Conservation (phyloP, 2,797 vertebrate genomes). For the Phaenicophaeus curvirostris region DNA sequence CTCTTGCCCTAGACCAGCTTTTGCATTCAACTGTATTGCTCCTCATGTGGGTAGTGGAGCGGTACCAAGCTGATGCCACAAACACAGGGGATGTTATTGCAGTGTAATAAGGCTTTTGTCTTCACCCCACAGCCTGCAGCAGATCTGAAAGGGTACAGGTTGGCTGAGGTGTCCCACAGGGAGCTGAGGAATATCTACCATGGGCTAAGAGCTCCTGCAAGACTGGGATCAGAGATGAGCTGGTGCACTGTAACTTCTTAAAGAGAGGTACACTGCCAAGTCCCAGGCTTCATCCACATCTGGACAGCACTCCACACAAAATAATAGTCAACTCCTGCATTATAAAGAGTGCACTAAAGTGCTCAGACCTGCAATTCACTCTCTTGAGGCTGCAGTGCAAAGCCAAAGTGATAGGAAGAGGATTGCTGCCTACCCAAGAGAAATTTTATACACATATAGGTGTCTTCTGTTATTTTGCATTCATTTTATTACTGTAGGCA, state of each 20-base stretch:
- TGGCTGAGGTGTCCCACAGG: background rate
- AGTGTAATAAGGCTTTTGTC: background rate
- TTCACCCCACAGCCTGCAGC: background rate
- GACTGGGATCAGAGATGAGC: background rate
- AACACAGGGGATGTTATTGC: background rate
- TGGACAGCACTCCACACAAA: background rate
- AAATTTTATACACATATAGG: background rate
- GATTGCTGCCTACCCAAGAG: background rate
- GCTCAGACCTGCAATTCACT: background rate
- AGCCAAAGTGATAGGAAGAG: background rate
- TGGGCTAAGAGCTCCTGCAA: background rate
- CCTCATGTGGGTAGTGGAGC: background rate
- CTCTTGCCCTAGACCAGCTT: background rate
- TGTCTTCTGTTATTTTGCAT: background rate
- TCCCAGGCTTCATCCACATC: background rate
- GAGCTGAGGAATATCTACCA: background rate
- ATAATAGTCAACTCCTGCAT: background rate
- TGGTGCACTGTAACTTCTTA: background rate
- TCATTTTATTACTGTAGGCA: background rate
- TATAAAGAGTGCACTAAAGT: background rate
- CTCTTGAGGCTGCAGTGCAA: background rate
- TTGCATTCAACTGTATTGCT: background rate
- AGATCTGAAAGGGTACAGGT: background rate
- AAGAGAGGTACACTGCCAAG: background rate
- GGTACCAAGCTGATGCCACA: background rate